Conservation (phyloP, 1,140 invertebrate genomes). For the Asobara japonica region DNA sequence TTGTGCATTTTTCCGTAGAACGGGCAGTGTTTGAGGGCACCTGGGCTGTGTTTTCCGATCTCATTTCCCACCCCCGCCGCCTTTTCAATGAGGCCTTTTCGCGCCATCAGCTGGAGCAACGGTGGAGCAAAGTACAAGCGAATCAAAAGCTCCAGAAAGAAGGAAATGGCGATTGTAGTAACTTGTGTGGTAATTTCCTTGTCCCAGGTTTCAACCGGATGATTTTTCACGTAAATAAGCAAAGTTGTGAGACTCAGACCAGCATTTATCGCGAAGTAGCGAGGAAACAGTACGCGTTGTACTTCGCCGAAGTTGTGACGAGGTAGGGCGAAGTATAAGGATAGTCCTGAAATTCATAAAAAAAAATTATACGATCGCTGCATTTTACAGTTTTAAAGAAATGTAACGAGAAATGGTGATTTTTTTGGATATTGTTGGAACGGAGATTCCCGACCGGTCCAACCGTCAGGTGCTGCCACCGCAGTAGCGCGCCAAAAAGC, state of each 20-base stretch:
- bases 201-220: constrained; percentile 61
- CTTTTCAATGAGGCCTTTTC: constrained; percentile 75
- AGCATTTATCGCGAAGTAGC: constrained; percentile 83
- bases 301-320: constrained; percentile 85
- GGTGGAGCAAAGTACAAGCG: constrained; percentile 75
- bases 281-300: constrained; percentile 85
- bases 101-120: constrained; percentile 73
- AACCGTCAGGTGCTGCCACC: too few species aligned
- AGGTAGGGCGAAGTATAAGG: constrained; percentile 83
- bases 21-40: constrained; percentile 74
- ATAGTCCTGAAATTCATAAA: constrained; percentile 71
- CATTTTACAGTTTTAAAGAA: too few species aligned
- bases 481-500: too few species aligned
- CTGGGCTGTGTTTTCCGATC: constrained; percentile 74
- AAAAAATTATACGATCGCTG: constrained; percentile 33
- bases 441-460: too few species aligned
- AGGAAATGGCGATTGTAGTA: constrained; percentile 72
- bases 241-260: constrained; percentile 78
- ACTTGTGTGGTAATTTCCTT: constrained; percentile 66
- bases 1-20: constrained; percentile 76
- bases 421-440: too few species aligned
- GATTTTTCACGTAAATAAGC: constrained; percentile 73
- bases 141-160: constrained; percentile 75
- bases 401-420: too few species aligned
- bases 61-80: constrained; percentile 77